A percentile compares a stretch with the other conserved stretches of the same genome.
Evolutionary conservation across 2,888 invertebrate species (phyloP).

Genomic region (Autographa gamma): DNA sequence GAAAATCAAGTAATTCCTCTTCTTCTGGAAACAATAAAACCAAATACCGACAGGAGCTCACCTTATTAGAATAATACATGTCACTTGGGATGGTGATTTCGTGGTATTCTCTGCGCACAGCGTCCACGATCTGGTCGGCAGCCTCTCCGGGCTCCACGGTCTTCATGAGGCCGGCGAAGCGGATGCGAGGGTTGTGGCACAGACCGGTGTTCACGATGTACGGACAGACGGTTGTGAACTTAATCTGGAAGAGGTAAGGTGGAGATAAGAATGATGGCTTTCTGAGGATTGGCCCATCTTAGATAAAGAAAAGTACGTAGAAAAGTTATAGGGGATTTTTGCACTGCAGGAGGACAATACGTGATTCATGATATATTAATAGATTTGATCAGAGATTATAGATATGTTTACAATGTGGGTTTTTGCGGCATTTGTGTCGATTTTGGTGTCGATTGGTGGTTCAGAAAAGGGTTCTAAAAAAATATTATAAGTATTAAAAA

Average conservation of each 20-base stretch:
- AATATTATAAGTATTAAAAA: too few relatives aligned
- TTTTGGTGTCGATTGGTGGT: too few relatives aligned
- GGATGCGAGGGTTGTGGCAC: constrained; percentile 91
- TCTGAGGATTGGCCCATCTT: too few relatives aligned
- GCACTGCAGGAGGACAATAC: too few relatives aligned
- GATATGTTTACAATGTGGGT: too few relatives aligned
- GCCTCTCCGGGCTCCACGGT: constrained; percentile 90
- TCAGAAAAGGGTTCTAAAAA: too few relatives aligned
- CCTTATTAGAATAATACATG: constrained; percentile 86
- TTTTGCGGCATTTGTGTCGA: too few relatives aligned
- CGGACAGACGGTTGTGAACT: constrained; percentile 95
- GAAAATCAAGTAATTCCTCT: too few relatives aligned
- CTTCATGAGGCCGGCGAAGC: constrained; percentile 90
- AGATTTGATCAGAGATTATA: too few relatives aligned
- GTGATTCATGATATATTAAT: too few relatives aligned
- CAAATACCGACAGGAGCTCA: constrained; percentile 62
- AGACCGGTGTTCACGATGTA: constrained; percentile 96
- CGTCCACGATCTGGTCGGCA: constrained; percentile 90
- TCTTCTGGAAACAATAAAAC: not conserved
- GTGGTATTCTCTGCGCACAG: constrained; percentile 89
- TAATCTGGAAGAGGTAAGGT: constrained; percentile 85
- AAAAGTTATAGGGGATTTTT: too few relatives aligned
- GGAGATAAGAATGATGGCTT: not conserved
- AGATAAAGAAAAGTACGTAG: too few relatives aligned
- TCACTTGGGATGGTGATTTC: constrained; percentile 90